Base-by-base conservation (phyloP, 2,888 invertebrate genomes). In the Crematogaster levior region DNA sequence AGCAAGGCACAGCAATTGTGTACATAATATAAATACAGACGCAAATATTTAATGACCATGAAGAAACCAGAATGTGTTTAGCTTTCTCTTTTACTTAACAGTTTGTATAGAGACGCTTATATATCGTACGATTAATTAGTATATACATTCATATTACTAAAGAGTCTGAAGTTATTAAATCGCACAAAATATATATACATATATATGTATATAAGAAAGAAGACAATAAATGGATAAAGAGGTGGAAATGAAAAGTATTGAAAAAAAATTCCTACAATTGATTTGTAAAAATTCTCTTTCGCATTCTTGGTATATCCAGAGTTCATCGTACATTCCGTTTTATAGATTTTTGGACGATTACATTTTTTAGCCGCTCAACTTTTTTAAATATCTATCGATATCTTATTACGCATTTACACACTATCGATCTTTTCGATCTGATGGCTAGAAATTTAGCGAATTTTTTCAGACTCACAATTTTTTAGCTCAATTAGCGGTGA, bases 401-500 rank as follows among this genome's bases (percentile, higher is more conserved):
- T 34, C 1, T 83, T 12, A 53, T 86, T n/a, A 18, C 0, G 10
- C 43, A 74, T 10, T 37, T 30, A 3, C 5, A 51, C 15, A 1
- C 24, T 9, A 30, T 27, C 1, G 30, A 73, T 24, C 1, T 86
- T 3, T 3, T 18, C 0, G 56, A 73, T 5, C 51, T 53, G 21
- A 58, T 86, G n/a, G 74, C 10, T 7, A 82, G 21, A 3, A 65
- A 2, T 80, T 30, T 18, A 83, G 43, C 10, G 30, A 77, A 7
- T n/a, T 66, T 24, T 18, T 1, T 24, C 3, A 85, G 77, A 77
- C 37, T 85, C 37, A 1, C 60, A 10, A 34, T 43, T 27, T 40
- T 70, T 37, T 85, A 86, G 86, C 24, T n/a, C 1, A 65, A 85
- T 27, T n/a, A 74, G 1, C 27, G 53, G 86, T 85, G 15, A 82